These are phyloP conservation scores for Oreocharis arfaki DNA, from an alignment of 2,113 vertebrate species.

Conservation along the genomic window DNA sequence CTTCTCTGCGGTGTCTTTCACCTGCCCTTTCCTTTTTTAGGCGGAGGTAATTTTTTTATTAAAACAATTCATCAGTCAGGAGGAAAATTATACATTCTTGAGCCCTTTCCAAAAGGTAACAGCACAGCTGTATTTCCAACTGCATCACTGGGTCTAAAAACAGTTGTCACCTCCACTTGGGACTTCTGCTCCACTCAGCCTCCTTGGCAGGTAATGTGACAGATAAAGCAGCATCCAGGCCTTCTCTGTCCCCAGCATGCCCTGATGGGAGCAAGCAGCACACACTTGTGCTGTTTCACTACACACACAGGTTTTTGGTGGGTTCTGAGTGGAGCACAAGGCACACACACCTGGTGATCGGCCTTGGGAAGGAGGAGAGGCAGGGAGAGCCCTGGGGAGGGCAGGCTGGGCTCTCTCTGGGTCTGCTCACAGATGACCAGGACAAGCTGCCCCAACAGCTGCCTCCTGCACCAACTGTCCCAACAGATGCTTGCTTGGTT, in stretches of 20 bases:
- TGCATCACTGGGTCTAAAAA: neutral
- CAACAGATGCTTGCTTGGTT: neutral
- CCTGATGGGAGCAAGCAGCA: neutral
- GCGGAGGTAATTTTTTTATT: neutral
- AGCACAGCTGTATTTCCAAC: neutral
- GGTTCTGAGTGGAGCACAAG: neutral
- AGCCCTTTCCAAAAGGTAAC: neutral
- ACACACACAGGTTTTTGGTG: accelerated
- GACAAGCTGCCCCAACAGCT: neutral
- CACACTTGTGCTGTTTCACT: accelerated
- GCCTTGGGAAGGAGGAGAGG: neutral
- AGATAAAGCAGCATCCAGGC: neutral
- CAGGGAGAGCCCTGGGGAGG: neutral
- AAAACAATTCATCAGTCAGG: neutral
- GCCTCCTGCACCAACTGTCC: neutral
- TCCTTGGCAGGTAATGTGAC: neutral
- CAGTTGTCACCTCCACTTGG: neutral
- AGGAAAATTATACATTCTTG: neutral
- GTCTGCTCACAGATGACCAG: neutral
- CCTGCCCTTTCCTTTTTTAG: neutral
- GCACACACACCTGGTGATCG: accelerated
- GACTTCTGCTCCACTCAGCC: neutral
- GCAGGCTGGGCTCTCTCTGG: neutral
- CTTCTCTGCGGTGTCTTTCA: neutral
- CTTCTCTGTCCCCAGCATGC: accelerated